phyloP scores from a whole-genome alignment of 1,140 invertebrate genomes.

The Acromyrmex echinatior region DNA sequence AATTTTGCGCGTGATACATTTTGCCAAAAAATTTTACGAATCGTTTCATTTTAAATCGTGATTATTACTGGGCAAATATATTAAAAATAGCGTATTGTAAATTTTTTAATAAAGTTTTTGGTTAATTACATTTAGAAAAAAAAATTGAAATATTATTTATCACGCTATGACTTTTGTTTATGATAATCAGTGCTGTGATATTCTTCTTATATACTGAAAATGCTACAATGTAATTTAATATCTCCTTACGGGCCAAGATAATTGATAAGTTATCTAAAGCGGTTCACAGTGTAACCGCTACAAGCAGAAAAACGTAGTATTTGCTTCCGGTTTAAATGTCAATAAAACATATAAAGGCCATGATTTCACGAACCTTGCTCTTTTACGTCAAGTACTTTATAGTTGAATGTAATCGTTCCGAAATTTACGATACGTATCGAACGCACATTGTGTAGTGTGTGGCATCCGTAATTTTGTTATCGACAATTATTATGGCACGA shows the following conservation, averaged over 20 bases:
- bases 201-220: not conserved
- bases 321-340: conserved; percentile 26
- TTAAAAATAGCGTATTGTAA: not conserved
- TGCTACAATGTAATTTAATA: not conserved
- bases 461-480: conserved; percentile 49
- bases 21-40: conserved; percentile 7
- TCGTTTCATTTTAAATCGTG: not conserved
- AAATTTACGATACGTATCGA: not conserved
- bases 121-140: not conserved
- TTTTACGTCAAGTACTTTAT: not conserved
- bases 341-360: conserved; percentile 35
- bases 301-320: conserved; percentile 1
- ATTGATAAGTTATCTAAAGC: conserved; percentile 51
- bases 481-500: conserved; percentile 37
- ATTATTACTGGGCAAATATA: not conserved
- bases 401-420: not conserved
- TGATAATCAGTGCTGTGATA: not conserved
- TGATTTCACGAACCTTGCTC: conserved; percentile 18
- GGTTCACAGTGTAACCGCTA: conserved; percentile 7
- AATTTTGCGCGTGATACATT: not conserved
- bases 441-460: not conserved
- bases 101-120: not conserved
- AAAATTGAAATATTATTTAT: not conserved
- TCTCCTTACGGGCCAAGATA: conserved; percentile 18
- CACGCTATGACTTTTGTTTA: not conserved